phyloP scores from a whole-genome alignment of 2,888 invertebrate genomes.

The Parnassius smintheus region DNA sequence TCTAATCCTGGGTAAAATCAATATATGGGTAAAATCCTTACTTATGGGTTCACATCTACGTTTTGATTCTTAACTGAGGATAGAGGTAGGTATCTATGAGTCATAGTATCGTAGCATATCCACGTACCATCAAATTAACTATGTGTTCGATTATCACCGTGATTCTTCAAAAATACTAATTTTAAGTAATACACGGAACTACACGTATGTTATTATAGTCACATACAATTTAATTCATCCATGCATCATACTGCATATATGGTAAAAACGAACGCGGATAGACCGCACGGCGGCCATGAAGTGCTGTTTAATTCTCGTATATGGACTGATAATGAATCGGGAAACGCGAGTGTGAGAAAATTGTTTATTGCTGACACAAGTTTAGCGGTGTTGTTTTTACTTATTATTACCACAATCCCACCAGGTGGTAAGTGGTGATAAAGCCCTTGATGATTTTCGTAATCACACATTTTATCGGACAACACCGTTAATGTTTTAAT shows the following conservation, averaged over 20 bases:
- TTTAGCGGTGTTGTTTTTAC: too few relatives aligned
- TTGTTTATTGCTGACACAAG: conserved; percentile 33
- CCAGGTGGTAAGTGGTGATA: too few relatives aligned
- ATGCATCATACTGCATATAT: conserved; percentile 27
- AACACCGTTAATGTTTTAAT: not conserved
- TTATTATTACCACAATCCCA: too few relatives aligned
- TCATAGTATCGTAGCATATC: too few relatives aligned
- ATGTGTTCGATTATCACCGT: too few relatives aligned
- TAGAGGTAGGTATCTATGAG: too few relatives aligned
- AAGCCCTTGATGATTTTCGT: conserved; percentile 1
- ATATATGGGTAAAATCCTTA: too few relatives aligned
- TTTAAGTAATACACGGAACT: conserved; percentile 20
- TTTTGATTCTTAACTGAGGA: too few relatives aligned
- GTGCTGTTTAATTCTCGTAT: conserved; percentile 16
- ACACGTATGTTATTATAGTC: not conserved
- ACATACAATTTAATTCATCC: conserved; percentile 20
- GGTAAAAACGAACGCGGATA: conserved; percentile 30
- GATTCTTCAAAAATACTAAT: too few relatives aligned
- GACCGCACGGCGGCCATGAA: conserved; percentile 39
- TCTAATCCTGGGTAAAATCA: too few relatives aligned
- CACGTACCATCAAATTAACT: too few relatives aligned
- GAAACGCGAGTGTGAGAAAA: conserved; percentile 38
- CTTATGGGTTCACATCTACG: too few relatives aligned
- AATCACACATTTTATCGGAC: conserved; percentile 9
- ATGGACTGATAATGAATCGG: conserved; percentile 26